Conservation (phyloP, 2,113 vertebrate genomes). For the Megaleporinus macrocephalus region DNA sequence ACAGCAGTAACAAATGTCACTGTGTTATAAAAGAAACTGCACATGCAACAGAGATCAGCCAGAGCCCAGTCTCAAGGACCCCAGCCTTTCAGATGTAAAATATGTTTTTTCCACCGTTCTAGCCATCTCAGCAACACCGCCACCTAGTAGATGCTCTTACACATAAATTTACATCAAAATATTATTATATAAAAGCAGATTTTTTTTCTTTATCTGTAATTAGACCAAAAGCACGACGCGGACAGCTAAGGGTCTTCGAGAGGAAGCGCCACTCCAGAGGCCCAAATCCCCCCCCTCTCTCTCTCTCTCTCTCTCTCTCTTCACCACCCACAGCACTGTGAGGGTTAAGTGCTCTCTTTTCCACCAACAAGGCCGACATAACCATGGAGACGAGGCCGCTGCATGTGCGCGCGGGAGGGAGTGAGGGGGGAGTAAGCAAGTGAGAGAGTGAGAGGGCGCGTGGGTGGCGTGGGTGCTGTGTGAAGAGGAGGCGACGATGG, state of each 20-base stretch:
- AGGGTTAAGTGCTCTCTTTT: constrained; percentile 70
- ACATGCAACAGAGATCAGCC: neutral
- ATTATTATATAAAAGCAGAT: constrained; percentile 11
- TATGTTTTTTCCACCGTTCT: constrained; percentile 15
- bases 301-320: constrained; percentile 14
- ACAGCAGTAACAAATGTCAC: neutral
- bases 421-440: neutral
- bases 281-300: neutral
- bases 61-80: neutral
- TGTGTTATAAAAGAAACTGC: neutral
- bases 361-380: constrained; percentile 66
- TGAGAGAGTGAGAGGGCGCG: neutral
- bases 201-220: constrained; percentile 5
- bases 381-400: constrained; percentile 74
- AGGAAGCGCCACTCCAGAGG: constrained; percentile 18
- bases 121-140: constrained; percentile 1
- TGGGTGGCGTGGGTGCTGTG: constrained; percentile 64
- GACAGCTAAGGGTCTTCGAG: constrained; percentile 31
- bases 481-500: constrained; percentile 55
- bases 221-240: constrained; percentile 43
- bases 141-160: neutral
- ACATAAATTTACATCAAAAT: constrained; percentile 40
- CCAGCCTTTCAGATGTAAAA: constrained; percentile 42
- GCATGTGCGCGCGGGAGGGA: neutral
- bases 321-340: constrained; percentile 42